Evolutionary conservation across 2,113 vertebrate species (phyloP).

Genomic region (Alexandromys fortis): DNA sequence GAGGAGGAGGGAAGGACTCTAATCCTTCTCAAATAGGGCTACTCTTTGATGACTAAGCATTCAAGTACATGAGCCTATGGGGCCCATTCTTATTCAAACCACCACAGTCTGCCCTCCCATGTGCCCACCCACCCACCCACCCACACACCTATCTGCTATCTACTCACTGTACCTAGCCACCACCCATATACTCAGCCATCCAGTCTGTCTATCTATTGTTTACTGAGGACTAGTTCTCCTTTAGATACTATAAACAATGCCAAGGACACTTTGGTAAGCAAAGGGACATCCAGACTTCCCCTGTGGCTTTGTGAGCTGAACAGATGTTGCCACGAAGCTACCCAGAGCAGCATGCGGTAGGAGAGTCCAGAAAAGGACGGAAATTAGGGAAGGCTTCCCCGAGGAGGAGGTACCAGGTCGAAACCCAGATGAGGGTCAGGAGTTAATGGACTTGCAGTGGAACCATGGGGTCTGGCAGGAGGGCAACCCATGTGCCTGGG

Average conservation of each 20-base stretch:
- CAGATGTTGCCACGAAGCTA: not conserved
- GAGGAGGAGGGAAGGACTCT: not conserved
- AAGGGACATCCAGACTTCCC: not conserved
- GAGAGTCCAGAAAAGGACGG: not conserved
- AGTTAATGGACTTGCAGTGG: not conserved
- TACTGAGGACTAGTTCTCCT: not conserved
- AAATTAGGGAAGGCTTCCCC: not conserved
- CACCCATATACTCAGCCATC: not conserved
- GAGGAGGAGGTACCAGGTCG: not conserved
- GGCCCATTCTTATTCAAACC: not conserved
- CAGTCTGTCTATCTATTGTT: not conserved
- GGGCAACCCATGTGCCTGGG: not conserved
- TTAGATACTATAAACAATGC: not conserved
- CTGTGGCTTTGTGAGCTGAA: not conserved
- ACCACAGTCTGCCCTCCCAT: too few relatives aligned
- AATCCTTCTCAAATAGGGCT: not conserved
- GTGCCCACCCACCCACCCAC: not conserved
- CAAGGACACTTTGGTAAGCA: not conserved
- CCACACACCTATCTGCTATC: accelerated
- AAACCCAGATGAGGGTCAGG: not conserved
- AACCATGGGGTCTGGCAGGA: not conserved
- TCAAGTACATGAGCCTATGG: not conserved
- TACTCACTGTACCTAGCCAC: not conserved
- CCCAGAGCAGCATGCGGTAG: not conserved
- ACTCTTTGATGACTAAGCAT: not conserved